A percentile compares a stretch with the other conserved stretches of the same genome.
Evolutionary conservation across 1,140 invertebrate species (phyloP).

Genomic region (Oryzaephilus surinamensis): DNA sequence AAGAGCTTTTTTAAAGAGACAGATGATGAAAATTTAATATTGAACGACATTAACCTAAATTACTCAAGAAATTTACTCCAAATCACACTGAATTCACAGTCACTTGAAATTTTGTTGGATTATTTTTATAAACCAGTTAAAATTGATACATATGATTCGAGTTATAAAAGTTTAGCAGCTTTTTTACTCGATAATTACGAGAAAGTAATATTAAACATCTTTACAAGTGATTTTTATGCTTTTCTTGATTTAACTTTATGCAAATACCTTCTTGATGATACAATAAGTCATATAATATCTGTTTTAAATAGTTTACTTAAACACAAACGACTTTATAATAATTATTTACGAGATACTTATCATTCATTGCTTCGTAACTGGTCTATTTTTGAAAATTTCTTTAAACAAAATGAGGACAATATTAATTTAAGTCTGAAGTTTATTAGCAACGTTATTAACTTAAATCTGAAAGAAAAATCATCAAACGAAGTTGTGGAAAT

Average conservation of each 20-base stretch:
- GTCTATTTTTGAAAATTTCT: conserved; percentile 6
- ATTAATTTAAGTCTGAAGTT: conserved; percentile 9
- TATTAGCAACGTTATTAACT: too few relatives aligned
- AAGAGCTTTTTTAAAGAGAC: conserved; percentile 1
- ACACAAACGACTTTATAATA: too few relatives aligned
- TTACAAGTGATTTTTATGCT: conserved; percentile 14
- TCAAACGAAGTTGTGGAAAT: too few relatives aligned
- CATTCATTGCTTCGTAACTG: conserved; percentile 6
- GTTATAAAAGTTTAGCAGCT: conserved; percentile 9
- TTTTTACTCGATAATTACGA: conserved; percentile 16
- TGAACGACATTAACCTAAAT: conserved; percentile 6
- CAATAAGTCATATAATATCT: conserved; percentile 4
- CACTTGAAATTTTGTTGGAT: conserved; percentile 10
- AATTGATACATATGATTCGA: conserved; percentile 9
- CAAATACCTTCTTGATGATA: conserved; percentile 3
- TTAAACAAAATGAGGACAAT: conserved; percentile 1
- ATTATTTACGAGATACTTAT: too few relatives aligned
- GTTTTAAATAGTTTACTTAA: too few relatives aligned
- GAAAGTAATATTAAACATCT: conserved; percentile 8
- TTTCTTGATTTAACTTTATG: conserved; percentile 9
- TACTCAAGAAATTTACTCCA: conserved; percentile 18
- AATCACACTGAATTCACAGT: conserved; percentile 7
- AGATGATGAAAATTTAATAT: conserved; percentile 2
- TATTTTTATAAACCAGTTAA: conserved; percentile 9
- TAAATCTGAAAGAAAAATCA: too few relatives aligned